Evolutionary conservation across 1,140 invertebrate genomes (phyloP).

Genomic region (Drosophila tropicalis): DNA sequence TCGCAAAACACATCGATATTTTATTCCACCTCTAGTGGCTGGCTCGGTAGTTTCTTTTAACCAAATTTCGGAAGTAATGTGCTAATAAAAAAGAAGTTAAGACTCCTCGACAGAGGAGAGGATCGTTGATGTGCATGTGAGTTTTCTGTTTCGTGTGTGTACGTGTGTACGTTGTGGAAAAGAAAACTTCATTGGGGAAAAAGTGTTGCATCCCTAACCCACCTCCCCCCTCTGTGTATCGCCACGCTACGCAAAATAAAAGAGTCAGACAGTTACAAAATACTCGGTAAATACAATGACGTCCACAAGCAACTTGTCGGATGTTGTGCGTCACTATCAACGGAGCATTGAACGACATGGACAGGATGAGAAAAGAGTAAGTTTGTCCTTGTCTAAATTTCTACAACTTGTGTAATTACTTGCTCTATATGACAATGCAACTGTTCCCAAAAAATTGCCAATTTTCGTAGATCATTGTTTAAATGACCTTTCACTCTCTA

Average conservation of each 20-base stretch:
- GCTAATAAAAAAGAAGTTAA: not conserved
- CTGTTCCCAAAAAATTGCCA: conserved; percentile 4
- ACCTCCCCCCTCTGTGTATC: conserved; percentile 40
- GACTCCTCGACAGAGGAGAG: conserved; percentile 20
- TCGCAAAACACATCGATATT: too few relatives aligned
- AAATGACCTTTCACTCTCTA: conserved; percentile 27
- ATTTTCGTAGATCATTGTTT: conserved; percentile 26
- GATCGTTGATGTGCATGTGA: conserved; percentile 9
- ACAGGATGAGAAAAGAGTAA: conserved; percentile 86
- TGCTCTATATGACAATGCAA: not conserved
- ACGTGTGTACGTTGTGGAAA: conserved; percentile 8
- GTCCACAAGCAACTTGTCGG: conserved; percentile 69
- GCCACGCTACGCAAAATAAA: conserved; percentile 21
- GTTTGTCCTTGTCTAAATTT: conserved; percentile 43
- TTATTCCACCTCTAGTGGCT: too few relatives aligned
- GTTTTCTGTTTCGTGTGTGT: conserved; percentile 6
- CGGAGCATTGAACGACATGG: conserved; percentile 86
- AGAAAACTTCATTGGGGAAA: conserved; percentile 16
- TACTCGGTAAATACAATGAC: conserved; percentile 42
- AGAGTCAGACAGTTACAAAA: conserved; percentile 27
- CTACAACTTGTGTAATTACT: conserved; percentile 34
- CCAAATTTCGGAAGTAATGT: conserved; percentile 18
- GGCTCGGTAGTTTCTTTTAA: conserved; percentile 1
- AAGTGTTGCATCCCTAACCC: conserved; percentile 52
- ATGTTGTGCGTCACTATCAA: conserved; percentile 86